Evolutionary conservation across 1,140 invertebrate genomes (phyloP).

Genomic region (Bicyclus anynana): DNA sequence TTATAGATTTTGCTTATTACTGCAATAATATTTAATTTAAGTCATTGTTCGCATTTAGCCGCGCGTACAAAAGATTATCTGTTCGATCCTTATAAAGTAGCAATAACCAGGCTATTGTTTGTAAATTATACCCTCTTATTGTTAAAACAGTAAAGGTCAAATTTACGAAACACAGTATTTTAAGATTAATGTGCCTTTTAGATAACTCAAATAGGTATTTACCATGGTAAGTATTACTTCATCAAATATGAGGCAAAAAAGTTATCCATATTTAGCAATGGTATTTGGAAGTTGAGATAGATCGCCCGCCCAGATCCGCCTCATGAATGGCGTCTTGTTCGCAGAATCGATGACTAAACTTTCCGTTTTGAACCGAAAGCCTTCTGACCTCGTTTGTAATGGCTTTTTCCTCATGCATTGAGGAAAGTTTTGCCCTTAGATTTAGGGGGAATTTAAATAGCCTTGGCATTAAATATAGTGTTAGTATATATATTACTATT

Average conservation of each 20-base stretch:
- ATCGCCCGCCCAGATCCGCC: constrained; percentile 37
- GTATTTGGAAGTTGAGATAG: constrained; percentile 11
- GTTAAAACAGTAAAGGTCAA: not conserved
- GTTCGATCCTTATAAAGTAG: not conserved
- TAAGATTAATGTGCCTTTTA: not conserved
- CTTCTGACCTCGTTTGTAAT: constrained; percentile 16
- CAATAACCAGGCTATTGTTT: not conserved
- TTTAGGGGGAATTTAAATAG: not conserved
- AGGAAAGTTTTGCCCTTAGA: not conserved
- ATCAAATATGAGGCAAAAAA: constrained; percentile 6
- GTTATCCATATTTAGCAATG: constrained; percentile 12
- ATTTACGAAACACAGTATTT: not conserved
- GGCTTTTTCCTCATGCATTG: constrained; percentile 10
- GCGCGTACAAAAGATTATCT: not conserved
- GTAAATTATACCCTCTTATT: not conserved
- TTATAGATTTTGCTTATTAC: not conserved
- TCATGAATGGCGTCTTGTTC: constrained; percentile 36
- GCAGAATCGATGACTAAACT: constrained; percentile 37
- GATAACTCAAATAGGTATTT: not conserved
- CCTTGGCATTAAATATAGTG: not conserved
- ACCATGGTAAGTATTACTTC: not conserved
- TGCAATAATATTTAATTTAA: not conserved
- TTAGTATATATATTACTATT: too few relatives aligned
- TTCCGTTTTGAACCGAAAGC: constrained; percentile 14
- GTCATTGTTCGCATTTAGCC: not conserved